A percentile compares a stretch with the other conserved stretches of the same genome.
Conservation (phyloP, 1,140 invertebrate species). For the Cydia strobilella region DNA sequence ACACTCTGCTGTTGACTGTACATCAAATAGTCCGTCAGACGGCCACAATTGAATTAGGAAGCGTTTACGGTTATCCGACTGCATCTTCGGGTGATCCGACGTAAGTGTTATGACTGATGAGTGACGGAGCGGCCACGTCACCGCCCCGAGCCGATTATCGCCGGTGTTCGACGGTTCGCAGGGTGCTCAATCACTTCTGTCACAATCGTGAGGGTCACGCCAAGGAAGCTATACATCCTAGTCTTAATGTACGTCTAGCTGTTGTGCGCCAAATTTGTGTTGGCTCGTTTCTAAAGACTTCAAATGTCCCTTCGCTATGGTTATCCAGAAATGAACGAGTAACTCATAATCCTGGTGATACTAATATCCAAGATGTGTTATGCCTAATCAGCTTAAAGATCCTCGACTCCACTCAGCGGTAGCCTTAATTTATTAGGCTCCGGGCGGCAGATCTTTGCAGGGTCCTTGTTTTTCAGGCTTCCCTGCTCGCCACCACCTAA, state of each 20-base stretch:
- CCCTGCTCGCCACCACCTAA: too few relatives aligned
- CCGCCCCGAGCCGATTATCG: neutral
- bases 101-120: constrained; percentile 12
- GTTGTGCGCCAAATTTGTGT: neutral
- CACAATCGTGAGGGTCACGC: neutral
- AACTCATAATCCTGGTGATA: too few relatives aligned
- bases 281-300: neutral
- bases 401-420: too few relatives aligned
- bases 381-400: too few relatives aligned
- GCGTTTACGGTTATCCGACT: constrained; percentile 17
- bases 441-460: too few relatives aligned
- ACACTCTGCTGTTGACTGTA: neutral
- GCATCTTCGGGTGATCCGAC: constrained; percentile 3
- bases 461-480: too few relatives aligned
- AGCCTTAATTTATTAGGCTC: too few relatives aligned
- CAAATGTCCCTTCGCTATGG: neutral
- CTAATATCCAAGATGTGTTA: too few relatives aligned
- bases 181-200: constrained; percentile 13
- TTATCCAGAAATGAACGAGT: too few relatives aligned
- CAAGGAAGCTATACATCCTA: neutral
- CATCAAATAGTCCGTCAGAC: neutral
- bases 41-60: constrained; percentile 26
- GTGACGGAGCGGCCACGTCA: constrained; percentile 1
- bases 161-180: neutral
- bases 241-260: neutral